Evolutionary conservation across 2,113 vertebrate species (phyloP), one percentile per base, ranked within the genome.

Genomic region (Channa argus): DNA sequence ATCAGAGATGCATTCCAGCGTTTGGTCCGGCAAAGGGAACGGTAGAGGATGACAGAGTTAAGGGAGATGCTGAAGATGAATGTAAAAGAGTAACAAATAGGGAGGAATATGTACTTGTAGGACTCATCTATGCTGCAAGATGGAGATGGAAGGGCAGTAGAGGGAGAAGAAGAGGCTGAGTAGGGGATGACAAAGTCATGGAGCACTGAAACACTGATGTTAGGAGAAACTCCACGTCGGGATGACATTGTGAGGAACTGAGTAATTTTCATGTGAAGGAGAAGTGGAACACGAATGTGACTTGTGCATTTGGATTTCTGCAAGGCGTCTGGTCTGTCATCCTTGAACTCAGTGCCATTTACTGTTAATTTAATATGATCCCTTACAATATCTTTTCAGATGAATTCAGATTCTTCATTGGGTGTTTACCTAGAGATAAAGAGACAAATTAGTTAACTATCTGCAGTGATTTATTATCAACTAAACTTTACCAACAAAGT

Each of bases 81-180:
- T 0, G 95, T 96, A 77, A 95, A 94, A 51, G 94, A 95, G 79
- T 96, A 96, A 71, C 94, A 96, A 61, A 94, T 90, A 3, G 95
- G 95, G 50, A 96, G 93, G 86, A 95, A 95, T 66, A 95, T 93
- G 84, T 96, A 95, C 70, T 96, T 96, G 89, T 96, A 96, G 11
- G 95, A 95, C 71, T 96, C 95, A 2, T 96, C 94, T 24, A 95
- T 95, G 86, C 90, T 94, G 78, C 95, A 96, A 53, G 79, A 94
- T 37, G 77, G 88, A 87, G 70, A 80, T 87, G 77, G 89, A 82
- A 78, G 86, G 73, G 84, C 72, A 6, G 85, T 81, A 64, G 92
- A 74, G 10, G 80, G 70, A 11, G 63, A 33, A 34, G 59, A 37
- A 4, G 80, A 77, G 33, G 77, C 67, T 8, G 49, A 63, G 38